Evolutionary conservation across 2,888 invertebrate genomes (phyloP).

Genomic region (Uropetala carovei): DNA sequence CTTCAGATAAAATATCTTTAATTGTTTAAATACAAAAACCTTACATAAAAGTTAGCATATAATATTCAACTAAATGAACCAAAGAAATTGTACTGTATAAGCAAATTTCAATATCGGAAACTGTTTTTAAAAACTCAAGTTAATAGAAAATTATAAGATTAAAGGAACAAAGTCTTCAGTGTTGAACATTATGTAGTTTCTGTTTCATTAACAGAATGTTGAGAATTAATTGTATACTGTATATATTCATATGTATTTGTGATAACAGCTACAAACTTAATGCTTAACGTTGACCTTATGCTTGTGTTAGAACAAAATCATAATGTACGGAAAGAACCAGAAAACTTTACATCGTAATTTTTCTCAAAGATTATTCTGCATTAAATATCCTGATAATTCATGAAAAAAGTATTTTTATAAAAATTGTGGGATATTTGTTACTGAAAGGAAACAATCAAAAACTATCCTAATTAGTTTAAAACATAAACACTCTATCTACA

Average conservation of each 20-base stretch:
- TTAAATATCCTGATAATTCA: background rate
- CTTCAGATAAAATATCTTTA: slow-evolving; percentile 14
- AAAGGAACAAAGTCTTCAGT: background rate
- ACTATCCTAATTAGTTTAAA: too few species aligned
- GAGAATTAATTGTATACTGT: background rate
- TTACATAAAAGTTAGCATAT: slow-evolving; percentile 9
- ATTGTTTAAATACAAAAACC: background rate
- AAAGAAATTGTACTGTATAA: background rate
- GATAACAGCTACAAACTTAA: background rate
- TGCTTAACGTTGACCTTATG: background rate
- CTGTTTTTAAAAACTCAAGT: background rate
- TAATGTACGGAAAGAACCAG: background rate
- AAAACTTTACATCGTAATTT: background rate
- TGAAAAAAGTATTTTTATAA: background rate
- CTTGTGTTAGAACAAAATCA: background rate
- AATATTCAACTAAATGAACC: background rate
- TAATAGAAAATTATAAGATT: background rate
- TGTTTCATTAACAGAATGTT: too few species aligned
- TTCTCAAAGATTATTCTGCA: background rate
- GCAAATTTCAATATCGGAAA: background rate
- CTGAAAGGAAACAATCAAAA: background rate
- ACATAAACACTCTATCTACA: too few species aligned
- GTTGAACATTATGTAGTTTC: background rate
- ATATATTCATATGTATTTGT: background rate
- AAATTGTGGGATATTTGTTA: background rate